A percentile compares a stretch with the other conserved stretches of the same genome.
Evolutionary conservation across 37 sponge, comb jelly and placozoan genomes (phyloP).

Genomic region (Chondrilla cf. caribensis): DNA sequence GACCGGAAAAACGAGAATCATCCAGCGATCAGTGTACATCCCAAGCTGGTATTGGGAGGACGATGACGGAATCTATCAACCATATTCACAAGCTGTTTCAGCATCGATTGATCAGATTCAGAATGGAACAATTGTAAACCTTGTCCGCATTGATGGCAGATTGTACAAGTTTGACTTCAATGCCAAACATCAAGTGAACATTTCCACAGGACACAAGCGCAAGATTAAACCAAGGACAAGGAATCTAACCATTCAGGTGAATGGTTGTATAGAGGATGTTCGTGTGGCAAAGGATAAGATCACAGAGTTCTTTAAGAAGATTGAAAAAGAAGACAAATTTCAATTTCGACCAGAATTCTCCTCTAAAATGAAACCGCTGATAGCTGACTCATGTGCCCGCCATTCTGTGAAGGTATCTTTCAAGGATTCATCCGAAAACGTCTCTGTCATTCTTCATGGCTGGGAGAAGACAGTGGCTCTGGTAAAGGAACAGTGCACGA

Average conservation of each 20-base stretch:
- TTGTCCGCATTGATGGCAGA: background rate
- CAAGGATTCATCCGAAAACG: background rate
- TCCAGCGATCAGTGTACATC: background rate
- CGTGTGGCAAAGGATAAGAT: constrained; percentile 2
- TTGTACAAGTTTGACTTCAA: constrained; percentile 3
- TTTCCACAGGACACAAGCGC: background rate
- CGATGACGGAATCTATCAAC: constrained; percentile 26
- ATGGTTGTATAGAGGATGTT: constrained; percentile 37
- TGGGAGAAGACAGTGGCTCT: constrained; percentile 17
- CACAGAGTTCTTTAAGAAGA: constrained; percentile 7
- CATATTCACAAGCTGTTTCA: constrained; percentile 42
- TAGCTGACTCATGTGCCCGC: background rate
- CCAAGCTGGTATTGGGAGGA: constrained; percentile 48
- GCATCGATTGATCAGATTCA: constrained; percentile 43
- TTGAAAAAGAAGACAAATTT: background rate
- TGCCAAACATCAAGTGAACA: constrained; percentile 9
- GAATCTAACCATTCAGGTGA: constrained; percentile 16
- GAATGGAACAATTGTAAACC: background rate
- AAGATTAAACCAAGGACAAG: background rate
- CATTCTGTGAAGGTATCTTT: background rate
- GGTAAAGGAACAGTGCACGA: background rate
- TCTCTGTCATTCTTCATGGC: constrained; percentile 5
- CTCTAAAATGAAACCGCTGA: background rate
- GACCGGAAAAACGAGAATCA: constrained; percentile 30
- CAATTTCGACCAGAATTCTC: background rate